Conservation (phyloP, 2,113 vertebrate genomes). For the Callionymus lyra region DNA sequence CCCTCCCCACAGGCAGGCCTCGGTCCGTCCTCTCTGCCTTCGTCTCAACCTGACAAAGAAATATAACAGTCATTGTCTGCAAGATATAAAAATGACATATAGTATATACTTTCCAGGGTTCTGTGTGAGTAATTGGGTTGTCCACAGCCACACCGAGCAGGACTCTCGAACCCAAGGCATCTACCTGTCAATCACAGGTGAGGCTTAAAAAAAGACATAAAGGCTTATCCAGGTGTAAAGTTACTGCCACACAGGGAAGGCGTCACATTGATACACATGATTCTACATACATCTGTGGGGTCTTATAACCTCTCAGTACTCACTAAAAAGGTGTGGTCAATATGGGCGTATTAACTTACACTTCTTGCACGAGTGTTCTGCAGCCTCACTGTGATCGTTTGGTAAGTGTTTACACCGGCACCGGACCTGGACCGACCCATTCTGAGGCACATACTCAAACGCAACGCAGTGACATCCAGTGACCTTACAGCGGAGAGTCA, state of each 20-base stretch:
- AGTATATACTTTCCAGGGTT: slow-evolving; percentile 65
- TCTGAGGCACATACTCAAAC: slow-evolving; percentile 69
- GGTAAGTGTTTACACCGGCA: slow-evolving; percentile 83
- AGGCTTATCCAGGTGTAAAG: too few species aligned
- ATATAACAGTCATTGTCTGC: too few species aligned
- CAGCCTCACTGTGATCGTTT: slow-evolving; percentile 68
- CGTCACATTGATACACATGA: neutral
- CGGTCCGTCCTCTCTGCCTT: slow-evolving; percentile 71
- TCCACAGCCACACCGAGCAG: slow-evolving; percentile 79
- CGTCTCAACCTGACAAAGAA: slow-evolving; percentile 69
- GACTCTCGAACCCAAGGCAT: slow-evolving; percentile 79
- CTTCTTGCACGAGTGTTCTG: slow-evolving; percentile 62
- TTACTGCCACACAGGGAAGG: too few species aligned
- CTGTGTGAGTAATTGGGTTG: slow-evolving; percentile 73
- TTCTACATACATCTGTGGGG: neutral
- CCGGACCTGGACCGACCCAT: slow-evolving; percentile 68
- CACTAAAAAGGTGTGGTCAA: neutral
- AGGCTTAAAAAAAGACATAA: too few species aligned
- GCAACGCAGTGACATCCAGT: slow-evolving; percentile 65
- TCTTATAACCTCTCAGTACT: neutral
- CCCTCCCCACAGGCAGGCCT: slow-evolving; percentile 72
- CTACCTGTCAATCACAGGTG: slow-evolving; percentile 57
- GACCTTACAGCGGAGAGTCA: slow-evolving; percentile 71
- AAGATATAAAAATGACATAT: too few species aligned
- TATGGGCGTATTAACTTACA: slow-evolving; percentile 69